Conservation (phyloP, 2,113 vertebrate genomes). For the Castor canadensis region DNA sequence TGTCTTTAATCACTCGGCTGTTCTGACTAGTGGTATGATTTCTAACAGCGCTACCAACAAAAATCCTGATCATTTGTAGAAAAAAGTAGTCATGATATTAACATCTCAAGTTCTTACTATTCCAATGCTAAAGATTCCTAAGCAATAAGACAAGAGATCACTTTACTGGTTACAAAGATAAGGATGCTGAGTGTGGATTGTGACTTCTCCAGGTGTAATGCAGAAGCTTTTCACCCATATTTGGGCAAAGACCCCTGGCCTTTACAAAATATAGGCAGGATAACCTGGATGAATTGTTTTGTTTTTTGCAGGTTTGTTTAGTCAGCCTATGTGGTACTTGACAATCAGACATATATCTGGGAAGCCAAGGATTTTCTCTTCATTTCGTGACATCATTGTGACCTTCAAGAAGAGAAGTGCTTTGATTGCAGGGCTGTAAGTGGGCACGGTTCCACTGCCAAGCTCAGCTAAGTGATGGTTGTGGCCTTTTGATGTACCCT, state of each 20-base stretch:
- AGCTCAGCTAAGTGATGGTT: not conserved
- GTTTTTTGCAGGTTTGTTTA: not conserved
- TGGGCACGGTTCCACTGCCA: not conserved
- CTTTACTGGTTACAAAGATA: slow-evolving; percentile 19
- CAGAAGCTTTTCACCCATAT: not conserved
- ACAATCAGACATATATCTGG: not conserved
- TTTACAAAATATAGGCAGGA: not conserved
- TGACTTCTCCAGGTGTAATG: not conserved
- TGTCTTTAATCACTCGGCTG: not conserved
- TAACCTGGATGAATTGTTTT: not conserved
- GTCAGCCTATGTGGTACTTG: not conserved
- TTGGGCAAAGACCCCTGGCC: not conserved
- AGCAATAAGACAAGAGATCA: not conserved
- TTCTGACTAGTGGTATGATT: not conserved
- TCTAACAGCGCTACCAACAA: not conserved
- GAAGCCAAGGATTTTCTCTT: not conserved
- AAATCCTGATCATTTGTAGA: not conserved
- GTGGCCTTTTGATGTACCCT: not conserved
- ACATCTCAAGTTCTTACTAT: not conserved
- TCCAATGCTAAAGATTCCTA: not conserved
- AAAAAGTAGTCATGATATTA: not conserved
- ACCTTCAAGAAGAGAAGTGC: not conserved
- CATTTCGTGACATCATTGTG: not conserved
- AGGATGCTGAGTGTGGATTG: not conserved
- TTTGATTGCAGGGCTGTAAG: not conserved